Percentiles rank a stretch among this genome's conserved stretches.
These are phyloP conservation scores for Atlantisia rogersi DNA, from an alignment of 2,113 vertebrate genomes.

Conservation along the genomic window DNA sequence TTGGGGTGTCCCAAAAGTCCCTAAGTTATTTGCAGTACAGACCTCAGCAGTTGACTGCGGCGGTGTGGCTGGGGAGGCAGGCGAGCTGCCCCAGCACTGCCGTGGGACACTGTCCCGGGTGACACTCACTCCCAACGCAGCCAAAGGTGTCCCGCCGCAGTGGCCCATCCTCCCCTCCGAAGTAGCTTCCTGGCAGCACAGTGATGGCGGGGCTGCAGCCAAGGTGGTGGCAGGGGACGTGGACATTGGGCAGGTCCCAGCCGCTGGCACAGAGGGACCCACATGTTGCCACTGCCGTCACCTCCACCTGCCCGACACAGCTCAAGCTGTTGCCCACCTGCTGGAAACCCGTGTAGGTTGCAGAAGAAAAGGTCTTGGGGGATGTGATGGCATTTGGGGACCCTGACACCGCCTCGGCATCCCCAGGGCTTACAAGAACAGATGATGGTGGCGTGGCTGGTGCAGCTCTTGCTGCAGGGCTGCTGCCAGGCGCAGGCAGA, in stretches of 20 bases:
- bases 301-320: neutral
- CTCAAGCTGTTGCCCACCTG: neutral
- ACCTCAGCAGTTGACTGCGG: neutral
- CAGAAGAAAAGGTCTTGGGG: rapidly evolving
- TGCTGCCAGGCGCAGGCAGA: neutral
- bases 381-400: rapidly evolving
- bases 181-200: neutral
- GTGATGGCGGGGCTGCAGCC: neutral
- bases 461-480: rapidly evolving
- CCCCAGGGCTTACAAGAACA: constrained; percentile 3
- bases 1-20: neutral
- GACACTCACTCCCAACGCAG: neutral
- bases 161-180: neutral
- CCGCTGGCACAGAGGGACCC: neutral
- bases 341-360: constrained; percentile 12
- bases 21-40: rapidly evolving
- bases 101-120: neutral
- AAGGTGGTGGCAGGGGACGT: neutral
- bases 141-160: neutral
- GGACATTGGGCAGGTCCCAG: neutral
- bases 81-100: neutral
- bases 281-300: neutral
- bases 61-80: neutral
- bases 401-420: rapidly evolving
- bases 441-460: neutral